Evolutionary conservation across 2,113 vertebrate genomes (phyloP).

Genomic region (Macquaria australasica): DNA sequence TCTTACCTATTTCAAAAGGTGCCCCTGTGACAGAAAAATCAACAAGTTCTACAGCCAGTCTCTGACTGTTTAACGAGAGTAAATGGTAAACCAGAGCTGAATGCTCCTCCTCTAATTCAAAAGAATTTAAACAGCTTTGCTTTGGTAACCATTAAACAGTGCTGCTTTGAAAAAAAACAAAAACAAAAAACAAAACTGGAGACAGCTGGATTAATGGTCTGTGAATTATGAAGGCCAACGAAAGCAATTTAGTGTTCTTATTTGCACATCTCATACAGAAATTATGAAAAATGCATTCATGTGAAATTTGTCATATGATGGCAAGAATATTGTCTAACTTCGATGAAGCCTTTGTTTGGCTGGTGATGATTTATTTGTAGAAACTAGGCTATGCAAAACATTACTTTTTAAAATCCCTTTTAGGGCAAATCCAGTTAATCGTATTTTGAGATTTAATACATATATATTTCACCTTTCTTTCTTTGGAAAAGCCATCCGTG

Average conservation of each 20-base stretch:
- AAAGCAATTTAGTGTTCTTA: background rate
- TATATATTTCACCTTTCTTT: background rate
- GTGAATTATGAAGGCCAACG: background rate
- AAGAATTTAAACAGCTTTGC: slow-evolving; percentile 33
- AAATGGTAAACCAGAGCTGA: slow-evolving; percentile 51
- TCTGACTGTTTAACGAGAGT: slow-evolving; percentile 55
- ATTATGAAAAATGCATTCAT: background rate
- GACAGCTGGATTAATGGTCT: slow-evolving; percentile 49
- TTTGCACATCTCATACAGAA: background rate
- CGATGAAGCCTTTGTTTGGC: background rate
- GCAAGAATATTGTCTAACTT: background rate
- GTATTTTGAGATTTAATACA: background rate
- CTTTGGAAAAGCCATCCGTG: background rate
- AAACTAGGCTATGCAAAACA: background rate
- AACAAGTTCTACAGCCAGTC: slow-evolving; percentile 21
- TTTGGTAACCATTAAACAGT: slow-evolving; percentile 59
- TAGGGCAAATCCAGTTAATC: background rate
- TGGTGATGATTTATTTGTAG: background rate
- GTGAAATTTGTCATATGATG: background rate
- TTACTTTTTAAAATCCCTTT: too few species aligned
- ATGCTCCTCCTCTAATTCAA: slow-evolving; percentile 19
- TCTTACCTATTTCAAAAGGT: slow-evolving; percentile 51
- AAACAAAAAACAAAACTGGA: background rate
- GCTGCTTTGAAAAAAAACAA: slow-evolving; percentile 37
- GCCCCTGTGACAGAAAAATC: slow-evolving; percentile 27